Evolutionary conservation across 2,797 vertebrate species (phyloP).

Genomic region (Phalanger gymnotis): DNA sequence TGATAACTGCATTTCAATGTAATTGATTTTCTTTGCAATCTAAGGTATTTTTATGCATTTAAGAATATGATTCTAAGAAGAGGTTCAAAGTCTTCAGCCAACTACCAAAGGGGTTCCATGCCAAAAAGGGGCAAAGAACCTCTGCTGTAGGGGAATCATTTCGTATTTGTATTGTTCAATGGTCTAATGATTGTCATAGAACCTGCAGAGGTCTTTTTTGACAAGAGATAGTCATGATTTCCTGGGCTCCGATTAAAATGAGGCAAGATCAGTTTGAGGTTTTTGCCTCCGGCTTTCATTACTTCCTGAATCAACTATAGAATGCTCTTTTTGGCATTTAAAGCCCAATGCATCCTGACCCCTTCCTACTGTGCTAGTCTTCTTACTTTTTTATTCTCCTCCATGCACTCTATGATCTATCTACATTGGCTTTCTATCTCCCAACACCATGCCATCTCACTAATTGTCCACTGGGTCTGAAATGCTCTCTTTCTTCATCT

Average conservation of each 20-base stretch:
- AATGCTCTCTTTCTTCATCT: neutral
- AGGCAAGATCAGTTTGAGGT: neutral
- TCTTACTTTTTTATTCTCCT: neutral
- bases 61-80: neutral
- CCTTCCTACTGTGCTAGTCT: neutral
- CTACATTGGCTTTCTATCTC: neutral
- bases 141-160: neutral
- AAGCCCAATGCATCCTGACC: neutral
- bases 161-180: neutral
- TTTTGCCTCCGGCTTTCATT: neutral
- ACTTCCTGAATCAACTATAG: neutral
- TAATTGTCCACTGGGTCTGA: neutral
- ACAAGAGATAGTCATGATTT: neutral
- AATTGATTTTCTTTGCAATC: neutral
- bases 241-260: neutral
- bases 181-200: neutral
- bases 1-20: neutral
- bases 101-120: neutral
- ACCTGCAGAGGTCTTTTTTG: neutral
- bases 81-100: neutral
- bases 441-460: neutral
- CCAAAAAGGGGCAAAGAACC: neutral
- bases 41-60: neutral
- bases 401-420: neutral
- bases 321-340: neutral